Conservation (phyloP, 2,888 invertebrate genomes). For the Maniola hyperantus region DNA sequence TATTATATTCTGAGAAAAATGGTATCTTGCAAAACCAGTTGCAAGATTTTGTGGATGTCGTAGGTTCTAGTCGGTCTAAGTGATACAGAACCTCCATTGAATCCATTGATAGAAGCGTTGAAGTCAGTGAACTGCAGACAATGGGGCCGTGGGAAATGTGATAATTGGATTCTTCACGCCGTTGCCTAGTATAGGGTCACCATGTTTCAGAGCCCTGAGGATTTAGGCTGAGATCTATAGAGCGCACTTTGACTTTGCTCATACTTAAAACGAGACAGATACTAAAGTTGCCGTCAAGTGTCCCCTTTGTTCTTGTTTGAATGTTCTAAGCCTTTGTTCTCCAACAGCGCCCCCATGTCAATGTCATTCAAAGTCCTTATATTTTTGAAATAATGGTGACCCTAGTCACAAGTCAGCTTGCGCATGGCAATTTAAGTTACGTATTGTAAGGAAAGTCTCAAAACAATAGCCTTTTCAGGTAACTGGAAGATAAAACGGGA, state of each 20-base stretch:
- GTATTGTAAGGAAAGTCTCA: slow-evolving; percentile 7
- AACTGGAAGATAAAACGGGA: slow-evolving; percentile 5
- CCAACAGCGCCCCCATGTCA: too few relatives aligned
- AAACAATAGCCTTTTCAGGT: slow-evolving; percentile 4
- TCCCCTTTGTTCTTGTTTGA: too few relatives aligned
- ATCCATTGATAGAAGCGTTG: background rate
- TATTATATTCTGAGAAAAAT: too few relatives aligned
- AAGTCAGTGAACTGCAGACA: slow-evolving; percentile 68
- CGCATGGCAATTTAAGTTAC: background rate
- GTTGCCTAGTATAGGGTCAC: background rate
- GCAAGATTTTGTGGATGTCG: background rate
- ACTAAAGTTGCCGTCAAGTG: too few relatives aligned
- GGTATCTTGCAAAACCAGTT: background rate
- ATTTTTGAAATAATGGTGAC: background rate
- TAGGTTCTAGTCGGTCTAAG: background rate
- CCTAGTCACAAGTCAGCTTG: background rate
- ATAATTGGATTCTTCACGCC: slow-evolving; percentile 47
- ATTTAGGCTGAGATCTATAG: too few relatives aligned
- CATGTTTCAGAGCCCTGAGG: background rate
- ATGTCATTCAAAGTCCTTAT: background rate
- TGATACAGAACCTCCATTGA: slow-evolving; percentile 5
- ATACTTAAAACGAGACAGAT: too few relatives aligned
- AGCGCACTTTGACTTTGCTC: too few relatives aligned
- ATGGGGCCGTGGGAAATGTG: slow-evolving; percentile 59
- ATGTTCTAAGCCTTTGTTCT: too few relatives aligned